phyloP scores from a whole-genome alignment of 2,113 vertebrate species.

The Gorsachius goisagi region DNA sequence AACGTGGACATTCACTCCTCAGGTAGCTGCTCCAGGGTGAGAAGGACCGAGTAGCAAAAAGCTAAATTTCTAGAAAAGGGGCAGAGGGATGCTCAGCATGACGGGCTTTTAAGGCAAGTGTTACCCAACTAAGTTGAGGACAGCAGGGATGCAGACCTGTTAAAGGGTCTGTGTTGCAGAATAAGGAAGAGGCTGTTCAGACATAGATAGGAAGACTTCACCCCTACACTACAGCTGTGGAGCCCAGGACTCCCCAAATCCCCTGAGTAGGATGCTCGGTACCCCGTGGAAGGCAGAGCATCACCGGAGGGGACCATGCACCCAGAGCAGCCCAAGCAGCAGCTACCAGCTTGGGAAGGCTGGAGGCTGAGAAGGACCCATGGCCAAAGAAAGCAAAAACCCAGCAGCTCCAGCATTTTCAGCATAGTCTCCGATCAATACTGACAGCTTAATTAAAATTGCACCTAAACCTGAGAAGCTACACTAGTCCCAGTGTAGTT shows the following conservation, averaged over 20 bases:
- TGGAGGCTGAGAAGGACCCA: not conserved
- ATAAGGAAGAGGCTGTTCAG: not conserved
- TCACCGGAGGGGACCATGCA: accelerated
- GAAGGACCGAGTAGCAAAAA: not conserved
- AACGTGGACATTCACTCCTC: accelerated
- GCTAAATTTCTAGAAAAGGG: not conserved
- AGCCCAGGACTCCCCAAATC: not conserved
- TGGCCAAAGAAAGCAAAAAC: not conserved
- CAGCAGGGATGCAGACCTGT: not conserved
- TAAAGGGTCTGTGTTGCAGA: not conserved
- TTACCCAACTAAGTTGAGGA: not conserved
- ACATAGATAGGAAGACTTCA: not conserved
- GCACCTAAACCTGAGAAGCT: not conserved
- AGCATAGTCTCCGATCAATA: not conserved
- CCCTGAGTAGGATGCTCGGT: not conserved
- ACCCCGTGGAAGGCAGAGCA: not conserved
- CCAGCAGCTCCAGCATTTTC: not conserved
- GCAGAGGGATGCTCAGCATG: not conserved
- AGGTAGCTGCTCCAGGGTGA: not conserved
- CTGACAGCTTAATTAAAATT: not conserved
- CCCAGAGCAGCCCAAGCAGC: not conserved
- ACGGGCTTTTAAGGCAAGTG: not conserved
- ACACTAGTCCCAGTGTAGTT: not conserved
- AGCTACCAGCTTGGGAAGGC: accelerated
- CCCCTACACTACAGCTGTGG: not conserved